Conservation (phyloP, 2,888 invertebrate species). For the Coleophora deauratella region DNA sequence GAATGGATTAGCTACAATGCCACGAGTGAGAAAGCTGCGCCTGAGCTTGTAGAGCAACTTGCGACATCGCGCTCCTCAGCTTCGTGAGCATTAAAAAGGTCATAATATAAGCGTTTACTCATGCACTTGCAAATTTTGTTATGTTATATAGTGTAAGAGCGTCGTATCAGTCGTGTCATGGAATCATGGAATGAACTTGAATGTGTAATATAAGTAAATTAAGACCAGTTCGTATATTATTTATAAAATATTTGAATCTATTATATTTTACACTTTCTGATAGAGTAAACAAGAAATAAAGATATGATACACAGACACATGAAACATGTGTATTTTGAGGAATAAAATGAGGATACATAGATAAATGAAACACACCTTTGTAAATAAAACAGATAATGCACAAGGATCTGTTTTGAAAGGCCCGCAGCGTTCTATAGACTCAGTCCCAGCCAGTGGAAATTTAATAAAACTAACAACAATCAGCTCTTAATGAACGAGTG, state of each 20-base stretch:
- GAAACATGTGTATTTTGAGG: too few relatives aligned
- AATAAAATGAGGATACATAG: too few relatives aligned
- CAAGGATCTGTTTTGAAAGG: conserved; percentile 33
- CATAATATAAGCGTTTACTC: conserved; percentile 23
- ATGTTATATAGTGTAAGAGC: too few relatives aligned
- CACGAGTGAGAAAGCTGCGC: conserved; percentile 50
- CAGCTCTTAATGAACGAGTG: conserved; percentile 53
- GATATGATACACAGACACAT: too few relatives aligned
- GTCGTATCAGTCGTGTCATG: conserved; percentile 14
- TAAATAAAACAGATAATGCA: conserved; percentile 38
- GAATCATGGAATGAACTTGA: too few relatives aligned
- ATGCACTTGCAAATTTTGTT: background rate
- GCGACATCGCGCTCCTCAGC: conserved; percentile 45
- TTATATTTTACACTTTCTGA: too few relatives aligned
- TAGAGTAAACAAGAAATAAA: too few relatives aligned
- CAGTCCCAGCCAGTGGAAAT: conserved; percentile 32
- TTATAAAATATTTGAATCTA: too few relatives aligned
- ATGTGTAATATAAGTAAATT: too few relatives aligned
- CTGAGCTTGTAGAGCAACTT: conserved; percentile 24
- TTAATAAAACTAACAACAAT: conserved; percentile 54
- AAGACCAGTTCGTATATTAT: too few relatives aligned
- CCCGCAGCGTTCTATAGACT: conserved; percentile 19
- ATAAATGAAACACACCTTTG: conserved; percentile 39
- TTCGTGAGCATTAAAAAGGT: conserved; percentile 44
- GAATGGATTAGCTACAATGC: conserved; percentile 56